Evolutionary conservation across 2,888 invertebrate genomes (phyloP).

Genomic region (Suillia variegata): DNA sequence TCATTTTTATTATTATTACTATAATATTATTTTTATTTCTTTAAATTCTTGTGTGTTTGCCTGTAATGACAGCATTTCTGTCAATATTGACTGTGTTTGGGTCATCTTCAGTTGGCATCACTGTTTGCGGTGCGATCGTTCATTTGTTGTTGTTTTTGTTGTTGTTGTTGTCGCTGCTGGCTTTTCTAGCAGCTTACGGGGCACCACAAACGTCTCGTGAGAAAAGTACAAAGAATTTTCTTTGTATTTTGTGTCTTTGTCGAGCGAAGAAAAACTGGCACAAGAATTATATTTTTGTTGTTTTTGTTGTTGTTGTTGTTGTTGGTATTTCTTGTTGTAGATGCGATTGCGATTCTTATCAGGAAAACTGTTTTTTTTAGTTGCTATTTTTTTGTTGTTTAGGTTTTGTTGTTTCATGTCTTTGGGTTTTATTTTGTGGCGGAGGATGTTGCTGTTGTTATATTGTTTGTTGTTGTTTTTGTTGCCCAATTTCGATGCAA

Average conservation of each 20-base stretch:
- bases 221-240: not conserved
- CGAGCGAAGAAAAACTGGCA: not conserved
- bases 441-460: not conserved
- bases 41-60: not conserved
- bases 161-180: conserved; percentile 1
- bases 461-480: not conserved
- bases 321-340: too few species aligned
- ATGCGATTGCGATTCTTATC: not conserved
- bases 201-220: not conserved
- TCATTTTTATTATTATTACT: not conserved
- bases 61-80: conserved; percentile 10
- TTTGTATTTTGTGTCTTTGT: not conserved
- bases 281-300: not conserved
- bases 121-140: not conserved
- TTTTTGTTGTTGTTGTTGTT: too few species aligned
- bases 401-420: too few species aligned
- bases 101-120: conserved; percentile 9
- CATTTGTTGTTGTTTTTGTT: conserved; percentile 2
- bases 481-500: not conserved
- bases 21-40: not conserved
- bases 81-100: conserved; percentile 9
- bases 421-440: too few species aligned
- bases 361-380: not conserved
- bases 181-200: not conserved
- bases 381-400: too few species aligned